These are phyloP conservation scores for Alaudala cheleensis DNA, from an alignment of 2,113 vertebrate genomes.

Conservation along the genomic window DNA sequence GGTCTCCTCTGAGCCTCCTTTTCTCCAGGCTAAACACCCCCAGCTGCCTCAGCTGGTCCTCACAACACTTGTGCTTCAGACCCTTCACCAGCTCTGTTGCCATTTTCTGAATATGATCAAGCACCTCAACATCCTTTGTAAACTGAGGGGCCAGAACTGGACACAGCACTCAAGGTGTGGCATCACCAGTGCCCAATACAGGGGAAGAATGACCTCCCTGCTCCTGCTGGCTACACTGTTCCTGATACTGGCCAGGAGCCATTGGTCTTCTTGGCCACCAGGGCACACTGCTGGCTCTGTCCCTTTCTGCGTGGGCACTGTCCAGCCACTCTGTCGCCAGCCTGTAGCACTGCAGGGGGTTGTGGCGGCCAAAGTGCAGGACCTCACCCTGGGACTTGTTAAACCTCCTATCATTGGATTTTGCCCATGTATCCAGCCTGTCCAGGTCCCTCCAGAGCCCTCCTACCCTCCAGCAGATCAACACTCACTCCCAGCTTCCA, in stretches of 20 bases:
- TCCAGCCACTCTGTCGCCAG: not conserved
- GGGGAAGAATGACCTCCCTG: not conserved
- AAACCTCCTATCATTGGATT: fast-evolving
- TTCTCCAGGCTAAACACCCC: not conserved
- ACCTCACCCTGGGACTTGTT: not conserved
- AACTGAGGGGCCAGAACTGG: too few relatives aligned
- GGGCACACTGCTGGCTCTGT: not conserved
- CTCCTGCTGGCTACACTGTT: not conserved
- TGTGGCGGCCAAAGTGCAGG: not conserved
- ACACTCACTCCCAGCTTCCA: not conserved
- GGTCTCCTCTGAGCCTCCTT: not conserved
- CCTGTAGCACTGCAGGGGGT: not conserved
- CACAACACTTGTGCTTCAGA: not conserved
- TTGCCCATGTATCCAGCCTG: not conserved
- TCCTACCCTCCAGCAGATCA: not conserved
- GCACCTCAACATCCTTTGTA: not conserved
- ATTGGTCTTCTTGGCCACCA: too few relatives aligned
- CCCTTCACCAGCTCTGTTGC: not conserved
- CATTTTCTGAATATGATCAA: fast-evolving
- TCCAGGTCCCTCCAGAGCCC: not conserved
- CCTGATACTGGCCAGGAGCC: not conserved
- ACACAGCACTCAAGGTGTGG: fast-evolving
- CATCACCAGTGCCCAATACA: fast-evolving
- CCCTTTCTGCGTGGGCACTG: not conserved
- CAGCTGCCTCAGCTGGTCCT: not conserved